Evolutionary conservation across 2,888 invertebrate genomes (phyloP), one percentile per base, ranked within the genome.

Genomic region (Orthosia cruda): DNA sequence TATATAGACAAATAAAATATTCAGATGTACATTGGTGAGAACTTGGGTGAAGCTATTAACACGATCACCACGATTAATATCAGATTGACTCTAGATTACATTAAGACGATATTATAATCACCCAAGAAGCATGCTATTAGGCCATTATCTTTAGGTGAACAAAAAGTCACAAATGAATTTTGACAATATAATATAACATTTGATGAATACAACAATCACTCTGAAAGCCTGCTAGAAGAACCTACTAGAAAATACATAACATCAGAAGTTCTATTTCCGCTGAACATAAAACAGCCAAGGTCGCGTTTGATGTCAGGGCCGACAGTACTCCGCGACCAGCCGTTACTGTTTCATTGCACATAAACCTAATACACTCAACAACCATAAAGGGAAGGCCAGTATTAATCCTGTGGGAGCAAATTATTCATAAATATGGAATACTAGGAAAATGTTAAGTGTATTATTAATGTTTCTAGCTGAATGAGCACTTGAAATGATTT

Each of bases 301-400:
- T 70, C 78, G 55, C 18, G 26, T 64, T 74, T 78, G 64, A 71
- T 82, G 80, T 84, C 70, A 67, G 26, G 71, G 71, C n/a, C 71
- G 54, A 57, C 63, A 57, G 77, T 54, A 63, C 50, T 62, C 66
- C 47, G 72, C 69, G 71, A 64, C 83, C 74, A 73, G 72, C 71
- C 77, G 75, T 86, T 73, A 70, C 67, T 11, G 20, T 86, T 85
- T 86, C 71, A 86, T 84, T 77, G 79, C 77, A 71, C 78, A 81
- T 85, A 85, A 85, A 85, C 73, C 68, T 86, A 73, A 78, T 86
- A 77, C 77, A 73, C 84, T 72, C 71, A 81, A 81, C 77, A 84
- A 69, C 65, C 69, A 58, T 86, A 84, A 84, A 86, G 64, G 70
- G 80, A 54, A 61, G 57, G 76, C 63, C 45, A 72, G 49, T 66